Evolutionary conservation across 2,113 vertebrate species (phyloP), one percentile per base, ranked within the genome.

Genomic region (Ceyx margarethae): DNA sequence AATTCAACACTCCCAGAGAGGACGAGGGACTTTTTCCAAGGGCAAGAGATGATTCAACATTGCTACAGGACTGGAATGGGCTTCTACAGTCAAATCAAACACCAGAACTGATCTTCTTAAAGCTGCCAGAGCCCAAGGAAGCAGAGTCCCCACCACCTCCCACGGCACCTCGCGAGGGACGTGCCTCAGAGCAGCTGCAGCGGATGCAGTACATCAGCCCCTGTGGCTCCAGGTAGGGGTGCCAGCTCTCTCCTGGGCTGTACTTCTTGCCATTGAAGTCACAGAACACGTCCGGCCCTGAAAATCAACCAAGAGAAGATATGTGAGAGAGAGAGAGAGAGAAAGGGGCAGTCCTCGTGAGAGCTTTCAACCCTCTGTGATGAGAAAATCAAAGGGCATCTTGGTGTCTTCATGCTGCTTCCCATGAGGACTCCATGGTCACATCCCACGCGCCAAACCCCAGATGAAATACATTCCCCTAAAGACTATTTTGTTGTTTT

Each of bases 181-280:
- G 0, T 98, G 99, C 99, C 98, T 99, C 98, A 1, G 98, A 96
- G 96, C 99, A 99, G 89, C 97, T 96, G 89, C 99, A 99, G 60
- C 98, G 98, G 95, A 99, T 98, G 96, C 99, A 99, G 97, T 98
- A 98, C 98, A 99, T 98, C 65, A 98, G 92, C 43, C 99, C 99
- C 60, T 98, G 98, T 0, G 99, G 99, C 95, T 99, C 98, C 94
- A 99, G 94, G 96, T 98, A 98, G 51, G 99, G 99, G 86, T 99
- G 99, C 99, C 99, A 99, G 97, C 98, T 99, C 91, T 99, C 98
- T 3, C 99, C 99, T 0, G 98, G 98, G 69, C 93, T 97, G 89
- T 98, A 99, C 13, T 96, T 98, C 98, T 98, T 98, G 82, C 99
- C 98, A 28, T 98, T 98, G 96, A 99, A 99, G 80, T 98, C 97